Conservation (phyloP, 2,888 invertebrate genomes). For the Oscheius sp. region DNA sequence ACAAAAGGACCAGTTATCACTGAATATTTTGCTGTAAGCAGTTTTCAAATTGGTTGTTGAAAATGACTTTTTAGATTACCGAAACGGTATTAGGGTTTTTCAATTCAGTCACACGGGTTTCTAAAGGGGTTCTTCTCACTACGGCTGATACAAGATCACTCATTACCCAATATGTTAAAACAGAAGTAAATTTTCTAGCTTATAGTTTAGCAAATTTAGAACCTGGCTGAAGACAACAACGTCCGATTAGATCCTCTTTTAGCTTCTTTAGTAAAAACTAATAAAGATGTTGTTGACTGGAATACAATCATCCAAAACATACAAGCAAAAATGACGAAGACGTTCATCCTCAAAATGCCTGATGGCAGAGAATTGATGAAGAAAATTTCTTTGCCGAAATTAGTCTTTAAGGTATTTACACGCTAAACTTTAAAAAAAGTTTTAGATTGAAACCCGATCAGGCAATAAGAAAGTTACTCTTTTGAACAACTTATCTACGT, state of each 20-base stretch:
- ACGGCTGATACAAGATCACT: conserved; percentile 38
- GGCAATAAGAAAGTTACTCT: conserved; percentile 80
- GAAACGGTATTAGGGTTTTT: conserved; percentile 52
- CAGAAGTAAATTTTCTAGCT: conserved; percentile 35
- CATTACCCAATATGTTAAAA: conserved; percentile 53
- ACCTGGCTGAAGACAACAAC: conserved; percentile 39
- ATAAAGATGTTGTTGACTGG: conserved; percentile 43
- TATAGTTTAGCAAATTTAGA: conserved; percentile 35
- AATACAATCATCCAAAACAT: conserved; percentile 49
- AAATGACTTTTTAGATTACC: conserved; percentile 37
- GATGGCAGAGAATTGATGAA: conserved; percentile 57
- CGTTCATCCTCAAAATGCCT: conserved; percentile 50
- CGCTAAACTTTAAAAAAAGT: not conserved
- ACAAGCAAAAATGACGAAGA: conserved; percentile 59
- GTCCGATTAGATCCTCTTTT: conserved; percentile 50
- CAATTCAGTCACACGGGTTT: conserved; percentile 8
- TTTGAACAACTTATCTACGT: conserved; percentile 86
- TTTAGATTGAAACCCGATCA: conserved; percentile 61
- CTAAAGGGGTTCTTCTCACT: conserved; percentile 57
- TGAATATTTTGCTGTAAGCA: conserved; percentile 37
- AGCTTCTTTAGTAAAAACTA: conserved; percentile 32
- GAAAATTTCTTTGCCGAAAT: conserved; percentile 44
- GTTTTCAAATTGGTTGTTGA: not conserved
- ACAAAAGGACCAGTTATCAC: conserved; percentile 36
- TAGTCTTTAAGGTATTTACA: conserved; percentile 46